phyloP scores from a whole-genome alignment of 1,140 invertebrate species.

The Drosophila mayri region DNA sequence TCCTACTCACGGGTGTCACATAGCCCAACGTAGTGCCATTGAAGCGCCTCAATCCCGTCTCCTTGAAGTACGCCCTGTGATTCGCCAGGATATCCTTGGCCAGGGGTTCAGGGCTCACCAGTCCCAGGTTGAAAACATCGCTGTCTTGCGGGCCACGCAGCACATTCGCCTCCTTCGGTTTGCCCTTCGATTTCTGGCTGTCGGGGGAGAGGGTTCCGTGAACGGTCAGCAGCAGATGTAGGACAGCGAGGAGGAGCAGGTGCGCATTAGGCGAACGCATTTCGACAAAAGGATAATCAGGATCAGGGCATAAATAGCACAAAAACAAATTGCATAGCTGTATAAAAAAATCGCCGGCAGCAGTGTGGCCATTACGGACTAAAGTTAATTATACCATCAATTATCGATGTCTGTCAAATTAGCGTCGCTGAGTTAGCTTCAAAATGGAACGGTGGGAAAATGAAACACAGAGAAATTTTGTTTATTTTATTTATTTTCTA shows the following conservation, averaged over 20 bases:
- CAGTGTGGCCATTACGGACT: constrained; percentile 4
- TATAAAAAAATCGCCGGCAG: constrained; percentile 38
- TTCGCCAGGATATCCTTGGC: constrained; percentile 91
- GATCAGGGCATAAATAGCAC: constrained; percentile 45
- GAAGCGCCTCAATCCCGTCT: constrained; percentile 89
- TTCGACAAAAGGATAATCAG: constrained; percentile 31
- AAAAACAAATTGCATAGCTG: constrained; percentile 43
- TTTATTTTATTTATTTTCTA: too few relatives aligned
- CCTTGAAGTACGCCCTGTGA: constrained; percentile 90
- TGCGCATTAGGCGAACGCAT: constrained; percentile 43
- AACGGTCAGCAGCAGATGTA: constrained; percentile 39
- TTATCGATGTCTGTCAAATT: too few relatives aligned
- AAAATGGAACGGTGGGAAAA: too few relatives aligned
- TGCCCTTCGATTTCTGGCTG: constrained; percentile 85
- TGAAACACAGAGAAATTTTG: too few relatives aligned
- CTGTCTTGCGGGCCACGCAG: constrained; percentile 88
- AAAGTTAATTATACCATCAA: neutral
- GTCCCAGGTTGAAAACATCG: constrained; percentile 89
- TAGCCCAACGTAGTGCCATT: constrained; percentile 92
- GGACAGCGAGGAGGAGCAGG: constrained; percentile 32
- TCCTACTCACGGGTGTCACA: constrained; percentile 93
- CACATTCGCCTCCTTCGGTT: constrained; percentile 81
- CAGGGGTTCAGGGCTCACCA: constrained; percentile 88
- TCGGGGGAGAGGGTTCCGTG: constrained; percentile 85
- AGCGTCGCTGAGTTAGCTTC: too few relatives aligned